phyloP scores from a whole-genome alignment of 2,888 invertebrate genomes.

The Lycaena phlaeas region DNA sequence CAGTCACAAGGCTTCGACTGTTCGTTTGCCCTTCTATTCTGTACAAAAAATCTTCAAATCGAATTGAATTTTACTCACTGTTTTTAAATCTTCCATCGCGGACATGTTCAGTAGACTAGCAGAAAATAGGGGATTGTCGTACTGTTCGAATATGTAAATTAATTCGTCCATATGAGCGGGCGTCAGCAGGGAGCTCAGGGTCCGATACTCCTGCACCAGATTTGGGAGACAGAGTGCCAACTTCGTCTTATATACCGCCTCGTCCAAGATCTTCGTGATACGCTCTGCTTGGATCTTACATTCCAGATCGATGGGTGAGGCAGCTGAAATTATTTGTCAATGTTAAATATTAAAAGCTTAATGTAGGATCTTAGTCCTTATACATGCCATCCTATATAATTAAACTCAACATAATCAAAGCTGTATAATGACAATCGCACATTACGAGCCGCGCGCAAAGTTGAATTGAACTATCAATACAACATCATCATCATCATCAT shows the following conservation, averaged over 20 bases:
- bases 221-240: conserved; percentile 50
- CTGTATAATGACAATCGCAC: no score
- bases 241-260: conserved; percentile 57
- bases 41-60: no score
- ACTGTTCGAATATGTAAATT: conserved; percentile 56
- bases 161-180: conserved; percentile 50
- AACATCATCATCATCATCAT: no score
- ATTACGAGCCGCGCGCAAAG: no score
- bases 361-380: no score
- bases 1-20: no score
- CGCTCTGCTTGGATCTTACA: conserved; percentile 68
- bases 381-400: no score
- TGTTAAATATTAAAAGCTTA: no score
- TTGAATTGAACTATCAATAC: no score
- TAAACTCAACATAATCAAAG: no score
- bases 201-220: conserved; percentile 47
- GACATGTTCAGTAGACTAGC: conserved; percentile 45
- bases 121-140: conserved; percentile 52
- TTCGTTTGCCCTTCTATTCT: no score
- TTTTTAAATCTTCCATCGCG: conserved; percentile 53
- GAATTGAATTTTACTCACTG: no score
- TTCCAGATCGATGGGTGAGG: conserved; percentile 63
- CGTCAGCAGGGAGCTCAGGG: conserved; percentile 36
- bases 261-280: conserved; percentile 64
- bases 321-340: conserved; percentile 26